Evolutionary conservation across 1,140 invertebrate species (phyloP).

Genomic region (Drosophila virilis): DNA sequence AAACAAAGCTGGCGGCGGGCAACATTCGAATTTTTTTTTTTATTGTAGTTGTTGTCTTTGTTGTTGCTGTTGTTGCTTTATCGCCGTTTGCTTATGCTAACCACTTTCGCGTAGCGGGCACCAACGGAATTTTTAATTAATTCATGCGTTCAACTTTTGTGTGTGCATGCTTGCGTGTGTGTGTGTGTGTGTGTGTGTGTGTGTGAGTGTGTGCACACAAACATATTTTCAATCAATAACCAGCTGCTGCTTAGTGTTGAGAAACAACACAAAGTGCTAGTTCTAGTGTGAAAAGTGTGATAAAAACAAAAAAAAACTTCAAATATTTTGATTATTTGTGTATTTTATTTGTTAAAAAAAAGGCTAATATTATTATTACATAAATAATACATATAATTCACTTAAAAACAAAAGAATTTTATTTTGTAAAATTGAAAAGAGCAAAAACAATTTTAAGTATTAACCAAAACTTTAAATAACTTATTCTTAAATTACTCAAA

Average conservation of each 20-base stretch:
- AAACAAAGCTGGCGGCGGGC: constrained; percentile 18
- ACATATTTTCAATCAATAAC: constrained; percentile 38
- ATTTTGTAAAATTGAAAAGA: no score
- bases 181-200: background rate
- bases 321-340: no score
- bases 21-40: constrained; percentile 16
- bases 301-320: no score
- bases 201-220: background rate
- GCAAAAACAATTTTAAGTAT: no score
- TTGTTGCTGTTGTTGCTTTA: constrained; percentile 19
- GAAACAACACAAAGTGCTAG: background rate
- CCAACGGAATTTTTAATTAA: constrained; percentile 59
- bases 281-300: background rate
- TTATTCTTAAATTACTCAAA: no score
- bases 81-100: constrained; percentile 40
- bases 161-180: background rate
- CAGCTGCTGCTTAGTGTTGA: background rate
- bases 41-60: constrained; percentile 36
- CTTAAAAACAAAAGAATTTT: no score
- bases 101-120: constrained; percentile 70
- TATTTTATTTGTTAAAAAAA: no score
- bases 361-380: no score
- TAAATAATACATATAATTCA: no score
- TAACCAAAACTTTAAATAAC: no score
- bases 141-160: constrained; percentile 51